Conservation (phyloP, 2,888 invertebrate genomes). For the Amiota minor region DNA sequence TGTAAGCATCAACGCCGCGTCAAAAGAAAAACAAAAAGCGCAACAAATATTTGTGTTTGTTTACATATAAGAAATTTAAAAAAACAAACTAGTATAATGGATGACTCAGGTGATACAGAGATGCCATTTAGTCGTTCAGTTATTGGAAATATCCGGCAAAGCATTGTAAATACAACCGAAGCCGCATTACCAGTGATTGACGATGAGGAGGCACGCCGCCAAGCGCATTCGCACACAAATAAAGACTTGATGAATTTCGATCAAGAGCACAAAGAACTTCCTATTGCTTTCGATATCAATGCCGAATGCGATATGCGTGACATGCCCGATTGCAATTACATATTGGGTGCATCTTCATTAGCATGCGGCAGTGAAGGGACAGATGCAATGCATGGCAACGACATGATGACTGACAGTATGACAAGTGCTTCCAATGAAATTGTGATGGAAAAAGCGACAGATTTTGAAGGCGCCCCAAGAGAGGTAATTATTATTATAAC, state of each 20-base stretch:
- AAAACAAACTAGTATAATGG: background rate
- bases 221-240: conserved; percentile 70
- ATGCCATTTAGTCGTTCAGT: conserved; percentile 70
- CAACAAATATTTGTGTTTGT: too few species aligned
- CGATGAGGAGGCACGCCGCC: conserved; percentile 78
- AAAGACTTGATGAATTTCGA: conserved; percentile 72
- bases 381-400: background rate
- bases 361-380: background rate
- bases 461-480: conserved; percentile 81
- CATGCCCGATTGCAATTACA: conserved; percentile 32
- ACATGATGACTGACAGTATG: conserved; percentile 47
- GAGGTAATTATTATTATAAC: conserved; percentile 58
- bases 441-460: conserved; percentile 74
- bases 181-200: conserved; percentile 72
- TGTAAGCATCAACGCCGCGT: too few species aligned
- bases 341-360: conserved; percentile 31
- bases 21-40: too few species aligned
- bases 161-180: conserved; percentile 45
- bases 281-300: conserved; percentile 78
- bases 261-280: conserved; percentile 75
- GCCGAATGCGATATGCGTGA: conserved; percentile 75
- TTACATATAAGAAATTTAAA: background rate
- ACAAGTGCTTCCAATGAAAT: conserved; percentile 59
- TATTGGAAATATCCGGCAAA: conserved; percentile 60
- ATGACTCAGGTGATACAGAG: conserved; percentile 48